Evolutionary conservation across 1,140 invertebrate genomes (phyloP).

Genomic region (Cecropterus lyciades): DNA sequence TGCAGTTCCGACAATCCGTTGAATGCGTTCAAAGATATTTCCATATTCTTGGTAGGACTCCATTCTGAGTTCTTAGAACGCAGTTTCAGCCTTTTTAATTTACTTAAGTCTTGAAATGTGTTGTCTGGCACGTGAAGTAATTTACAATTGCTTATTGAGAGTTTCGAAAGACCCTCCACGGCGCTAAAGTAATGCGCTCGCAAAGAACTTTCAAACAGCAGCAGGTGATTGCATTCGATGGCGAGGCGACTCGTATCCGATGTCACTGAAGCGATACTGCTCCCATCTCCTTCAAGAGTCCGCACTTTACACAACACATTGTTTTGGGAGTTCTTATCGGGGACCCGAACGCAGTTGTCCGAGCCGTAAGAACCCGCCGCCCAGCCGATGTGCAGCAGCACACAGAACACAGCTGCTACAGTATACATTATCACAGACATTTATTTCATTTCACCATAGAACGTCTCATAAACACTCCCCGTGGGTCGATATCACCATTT

Average conservation of each 20-base stretch:
- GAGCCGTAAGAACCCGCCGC: conserved; percentile 64
- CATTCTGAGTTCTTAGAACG: conserved; percentile 91
- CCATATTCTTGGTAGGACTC: conserved; percentile 89
- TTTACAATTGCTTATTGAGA: conserved; percentile 92
- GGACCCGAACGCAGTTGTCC: conserved; percentile 69
- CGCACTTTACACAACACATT: conserved; percentile 88
- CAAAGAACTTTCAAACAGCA: conserved; percentile 92
- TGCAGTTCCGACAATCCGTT: conserved; percentile 91
- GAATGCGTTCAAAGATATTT: conserved; percentile 88
- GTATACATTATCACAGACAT: conserved; percentile 81
- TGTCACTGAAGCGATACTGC: conserved; percentile 85
- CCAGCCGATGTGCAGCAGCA: conserved; percentile 68
- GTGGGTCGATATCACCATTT: conserved; percentile 84
- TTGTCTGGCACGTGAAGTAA: conserved; percentile 90
- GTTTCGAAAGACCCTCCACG: conserved; percentile 89
- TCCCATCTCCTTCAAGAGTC: conserved; percentile 88
- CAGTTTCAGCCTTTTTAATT: conserved; percentile 90
- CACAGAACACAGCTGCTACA: conserved; percentile 67
- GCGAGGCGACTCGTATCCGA: conserved; percentile 89
- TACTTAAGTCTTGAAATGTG: conserved; percentile 90
- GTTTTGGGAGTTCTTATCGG: conserved; percentile 68
- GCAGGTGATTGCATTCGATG: conserved; percentile 90
- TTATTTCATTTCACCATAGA: conserved; percentile 80
- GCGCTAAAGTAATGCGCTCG: conserved; percentile 89
- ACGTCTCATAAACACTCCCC: conserved; percentile 82